Evolutionary conservation across 2,113 vertebrate genomes (phyloP).

Genomic region (Archocentrus centrarchus): DNA sequence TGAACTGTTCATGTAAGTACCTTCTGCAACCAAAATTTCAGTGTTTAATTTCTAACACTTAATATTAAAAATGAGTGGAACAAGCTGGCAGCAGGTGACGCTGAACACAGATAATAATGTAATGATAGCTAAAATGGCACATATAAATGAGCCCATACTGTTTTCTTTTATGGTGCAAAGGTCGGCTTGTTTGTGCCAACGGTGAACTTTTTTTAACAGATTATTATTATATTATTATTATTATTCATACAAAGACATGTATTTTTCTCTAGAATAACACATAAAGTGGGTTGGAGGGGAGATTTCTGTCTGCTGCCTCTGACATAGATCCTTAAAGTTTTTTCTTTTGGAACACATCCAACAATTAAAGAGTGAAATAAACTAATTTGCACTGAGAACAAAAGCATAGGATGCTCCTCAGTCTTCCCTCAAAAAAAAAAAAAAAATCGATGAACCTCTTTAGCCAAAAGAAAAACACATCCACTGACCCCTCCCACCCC

Average conservation of each 20-base stretch:
- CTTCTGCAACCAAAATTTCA: not conserved
- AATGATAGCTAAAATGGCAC: no score
- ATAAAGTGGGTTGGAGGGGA: not conserved
- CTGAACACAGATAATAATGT: not conserved
- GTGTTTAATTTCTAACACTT: not conserved
- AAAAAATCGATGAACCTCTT: not conserved
- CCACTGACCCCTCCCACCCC: not conserved
- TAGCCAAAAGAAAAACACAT: constrained; percentile 9
- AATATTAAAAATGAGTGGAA: not conserved
- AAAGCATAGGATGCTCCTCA: not conserved
- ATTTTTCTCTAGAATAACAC: not conserved
- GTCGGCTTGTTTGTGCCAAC: not conserved
- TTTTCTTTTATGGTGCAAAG: not conserved
- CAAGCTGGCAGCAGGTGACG: not conserved
- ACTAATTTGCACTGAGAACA: not conserved
- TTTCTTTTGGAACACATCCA: not conserved
- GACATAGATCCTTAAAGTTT: not conserved
- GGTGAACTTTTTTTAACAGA: not conserved
- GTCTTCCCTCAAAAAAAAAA: not conserved
- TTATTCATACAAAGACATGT: not conserved
- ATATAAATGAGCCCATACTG: no score
- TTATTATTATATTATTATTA: no score
- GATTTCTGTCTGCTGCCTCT: not conserved
- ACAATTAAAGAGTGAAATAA: constrained; percentile 5
- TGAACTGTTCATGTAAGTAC: not conserved